These are phyloP conservation scores for Gobionotothen gibberifrons DNA, from an alignment of 2,797 vertebrate species.

Conservation along the genomic window DNA sequence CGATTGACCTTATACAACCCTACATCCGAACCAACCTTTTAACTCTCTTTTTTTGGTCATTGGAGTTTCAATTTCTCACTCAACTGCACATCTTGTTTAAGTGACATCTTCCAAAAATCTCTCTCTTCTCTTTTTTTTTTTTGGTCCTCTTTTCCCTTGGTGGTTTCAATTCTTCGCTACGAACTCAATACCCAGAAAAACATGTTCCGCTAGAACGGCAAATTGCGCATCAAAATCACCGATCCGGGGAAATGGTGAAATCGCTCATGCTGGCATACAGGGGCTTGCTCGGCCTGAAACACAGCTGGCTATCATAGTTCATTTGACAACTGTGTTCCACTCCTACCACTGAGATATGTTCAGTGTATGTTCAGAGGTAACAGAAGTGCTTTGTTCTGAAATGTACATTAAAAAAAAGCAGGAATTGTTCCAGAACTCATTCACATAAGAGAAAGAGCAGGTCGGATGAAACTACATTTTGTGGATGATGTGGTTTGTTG, in stretches of 20 bases:
- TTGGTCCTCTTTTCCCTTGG: not conserved
- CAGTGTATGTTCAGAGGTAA: constrained; percentile 20
- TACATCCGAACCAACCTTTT: too few relatives aligned
- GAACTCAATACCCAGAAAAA: constrained; percentile 43
- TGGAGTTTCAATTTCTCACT: not conserved
- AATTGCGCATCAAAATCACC: constrained; percentile 63
- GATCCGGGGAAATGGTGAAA: constrained; percentile 62
- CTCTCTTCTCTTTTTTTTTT: not conserved
- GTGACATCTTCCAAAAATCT: constrained; percentile 10
- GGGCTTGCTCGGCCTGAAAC: constrained; percentile 37
- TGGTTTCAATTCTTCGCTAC: constrained; percentile 34
- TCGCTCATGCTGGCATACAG: constrained; percentile 52
- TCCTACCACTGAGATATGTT: constrained; percentile 13
- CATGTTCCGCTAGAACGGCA: constrained; percentile 62
- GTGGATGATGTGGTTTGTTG: constrained; percentile 40
- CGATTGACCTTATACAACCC: too few relatives aligned
- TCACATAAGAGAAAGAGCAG: constrained; percentile 15
- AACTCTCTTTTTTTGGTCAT: not conserved
- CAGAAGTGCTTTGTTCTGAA: constrained; percentile 14
- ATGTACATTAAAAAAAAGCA: constrained; percentile 12
- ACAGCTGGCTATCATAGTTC: constrained; percentile 51
- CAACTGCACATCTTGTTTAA: constrained; percentile 13
- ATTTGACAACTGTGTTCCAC: constrained; percentile 37
- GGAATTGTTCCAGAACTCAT: constrained; percentile 41
- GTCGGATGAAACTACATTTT: constrained; percentile 12